These are phyloP conservation scores for Proales similis DNA, from an alignment of 1,140 invertebrate genomes.

Conservation along the genomic window DNA sequence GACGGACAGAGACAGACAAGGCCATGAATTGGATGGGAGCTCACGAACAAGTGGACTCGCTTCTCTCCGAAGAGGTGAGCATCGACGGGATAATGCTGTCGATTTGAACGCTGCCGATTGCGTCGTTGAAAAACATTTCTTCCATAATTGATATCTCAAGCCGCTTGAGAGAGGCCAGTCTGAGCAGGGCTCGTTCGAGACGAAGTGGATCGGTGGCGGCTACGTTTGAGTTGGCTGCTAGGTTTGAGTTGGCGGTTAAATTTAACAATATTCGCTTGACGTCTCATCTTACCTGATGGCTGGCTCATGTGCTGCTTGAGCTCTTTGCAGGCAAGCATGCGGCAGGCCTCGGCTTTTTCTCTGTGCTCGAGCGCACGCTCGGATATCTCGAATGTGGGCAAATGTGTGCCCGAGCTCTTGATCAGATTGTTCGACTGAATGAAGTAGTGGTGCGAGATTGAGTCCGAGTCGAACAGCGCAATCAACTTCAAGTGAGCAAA, in stretches of 20 bases:
- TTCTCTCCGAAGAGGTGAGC: conserved; percentile 17
- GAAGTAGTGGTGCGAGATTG: conserved; percentile 1
- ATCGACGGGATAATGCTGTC: conserved; percentile 37
- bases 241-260: no score
- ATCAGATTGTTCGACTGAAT: neutral
- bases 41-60: no score
- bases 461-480: conserved; percentile 20
- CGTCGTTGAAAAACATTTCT: conserved; percentile 35
- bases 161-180: conserved; percentile 16
- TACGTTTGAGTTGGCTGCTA: no score
- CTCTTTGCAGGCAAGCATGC: conserved; percentile 34
- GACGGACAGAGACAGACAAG: no score
- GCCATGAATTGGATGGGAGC: no score
- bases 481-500: conserved; percentile 36
- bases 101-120: conserved; percentile 34
- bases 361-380: conserved; percentile 3
- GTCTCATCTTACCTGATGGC: neutral
- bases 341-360: conserved; percentile 30
- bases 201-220: conserved; percentile 4
- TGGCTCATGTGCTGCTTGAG: conserved; percentile 5
- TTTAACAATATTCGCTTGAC: no score
- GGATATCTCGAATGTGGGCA: conserved; percentile 1
- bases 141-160: conserved; percentile 34
- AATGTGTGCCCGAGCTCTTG: conserved; percentile 1
- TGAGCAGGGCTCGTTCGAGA: conserved; percentile 6